These are phyloP conservation scores for Pantherophis alleghaniensis DNA, from an alignment of 2,797 vertebrate species.

Conservation along the genomic window DNA sequence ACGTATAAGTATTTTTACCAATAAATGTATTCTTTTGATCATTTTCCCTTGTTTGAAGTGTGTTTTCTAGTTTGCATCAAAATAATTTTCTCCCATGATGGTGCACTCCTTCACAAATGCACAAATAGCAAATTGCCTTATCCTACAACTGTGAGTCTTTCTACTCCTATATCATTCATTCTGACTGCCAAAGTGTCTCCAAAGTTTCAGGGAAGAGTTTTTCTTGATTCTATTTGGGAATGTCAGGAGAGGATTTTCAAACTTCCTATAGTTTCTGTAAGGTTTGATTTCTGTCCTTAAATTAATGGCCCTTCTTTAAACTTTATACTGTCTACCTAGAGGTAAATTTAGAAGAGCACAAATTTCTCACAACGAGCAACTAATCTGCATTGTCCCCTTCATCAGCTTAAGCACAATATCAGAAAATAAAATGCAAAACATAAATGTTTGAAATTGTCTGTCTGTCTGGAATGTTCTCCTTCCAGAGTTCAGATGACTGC, in stretches of 20 bases:
- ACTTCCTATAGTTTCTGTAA: neutral
- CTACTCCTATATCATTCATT: neutral
- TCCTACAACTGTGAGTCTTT: neutral
- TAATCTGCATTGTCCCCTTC: neutral
- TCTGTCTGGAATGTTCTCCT: neutral
- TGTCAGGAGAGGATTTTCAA: neutral
- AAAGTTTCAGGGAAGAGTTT: neutral
- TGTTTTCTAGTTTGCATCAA: neutral
- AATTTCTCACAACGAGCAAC: neutral
- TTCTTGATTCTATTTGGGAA: neutral
- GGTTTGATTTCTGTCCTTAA: neutral
- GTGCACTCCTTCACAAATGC: neutral
- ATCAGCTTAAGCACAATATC: neutral
- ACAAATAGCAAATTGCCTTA: neutral
- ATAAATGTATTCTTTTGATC: neutral
- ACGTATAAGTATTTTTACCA: neutral
- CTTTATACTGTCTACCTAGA: neutral
- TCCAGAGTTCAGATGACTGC: neutral
- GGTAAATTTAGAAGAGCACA: neutral
- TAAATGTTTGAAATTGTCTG: neutral
- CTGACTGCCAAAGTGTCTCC: neutral
- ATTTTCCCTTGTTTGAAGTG: neutral
- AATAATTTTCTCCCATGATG: neutral
- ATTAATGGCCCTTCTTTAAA: neutral
- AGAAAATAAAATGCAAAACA: too few species aligned